These are phyloP conservation scores for Germaria angustata DNA, from an alignment of 2,888 invertebrate genomes.

Conservation along the genomic window DNA sequence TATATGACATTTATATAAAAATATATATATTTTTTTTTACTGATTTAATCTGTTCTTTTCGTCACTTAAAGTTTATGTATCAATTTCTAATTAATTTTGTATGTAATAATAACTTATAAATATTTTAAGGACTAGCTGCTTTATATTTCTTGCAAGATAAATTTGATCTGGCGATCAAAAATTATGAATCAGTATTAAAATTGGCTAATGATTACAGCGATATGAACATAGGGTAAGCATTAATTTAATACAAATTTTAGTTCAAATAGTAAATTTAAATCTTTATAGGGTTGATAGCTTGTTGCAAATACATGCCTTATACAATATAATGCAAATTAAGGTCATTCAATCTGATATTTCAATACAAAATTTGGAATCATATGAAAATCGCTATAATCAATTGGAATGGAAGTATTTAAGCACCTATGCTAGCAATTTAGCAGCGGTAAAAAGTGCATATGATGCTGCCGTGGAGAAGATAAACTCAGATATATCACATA, in stretches of 20 bases:
- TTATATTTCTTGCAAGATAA: slow-evolving; percentile 82
- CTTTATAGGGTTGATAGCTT: slow-evolving; percentile 83
- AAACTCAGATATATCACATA: slow-evolving; percentile 33
- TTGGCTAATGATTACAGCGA: slow-evolving; percentile 78
- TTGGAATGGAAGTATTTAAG: slow-evolving; percentile 83
- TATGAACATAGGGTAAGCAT: slow-evolving; percentile 72
- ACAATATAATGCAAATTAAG: slow-evolving; percentile 83
- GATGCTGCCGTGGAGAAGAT: slow-evolving; percentile 36
- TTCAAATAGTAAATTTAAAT: neutral
- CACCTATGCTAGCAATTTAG: slow-evolving; percentile 71
- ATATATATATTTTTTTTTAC: no score
- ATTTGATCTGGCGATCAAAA: slow-evolving; percentile 82
- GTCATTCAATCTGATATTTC: slow-evolving; percentile 14
- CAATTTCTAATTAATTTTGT: neutral
- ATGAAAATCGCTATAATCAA: slow-evolving; percentile 79
- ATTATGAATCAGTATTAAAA: slow-evolving; percentile 83
- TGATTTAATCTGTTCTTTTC: no score
- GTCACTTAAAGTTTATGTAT: no score
- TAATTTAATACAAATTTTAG: neutral
- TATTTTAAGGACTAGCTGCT: slow-evolving; percentile 83
- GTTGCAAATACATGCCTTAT: slow-evolving; percentile 84
- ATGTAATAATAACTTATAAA: neutral
- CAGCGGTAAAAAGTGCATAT: slow-evolving; percentile 69
- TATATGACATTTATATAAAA: no score
- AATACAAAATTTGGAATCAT: slow-evolving; percentile 39